phyloP scores from a whole-genome alignment of 2,113 vertebrate species.

The Symphodus melops region DNA sequence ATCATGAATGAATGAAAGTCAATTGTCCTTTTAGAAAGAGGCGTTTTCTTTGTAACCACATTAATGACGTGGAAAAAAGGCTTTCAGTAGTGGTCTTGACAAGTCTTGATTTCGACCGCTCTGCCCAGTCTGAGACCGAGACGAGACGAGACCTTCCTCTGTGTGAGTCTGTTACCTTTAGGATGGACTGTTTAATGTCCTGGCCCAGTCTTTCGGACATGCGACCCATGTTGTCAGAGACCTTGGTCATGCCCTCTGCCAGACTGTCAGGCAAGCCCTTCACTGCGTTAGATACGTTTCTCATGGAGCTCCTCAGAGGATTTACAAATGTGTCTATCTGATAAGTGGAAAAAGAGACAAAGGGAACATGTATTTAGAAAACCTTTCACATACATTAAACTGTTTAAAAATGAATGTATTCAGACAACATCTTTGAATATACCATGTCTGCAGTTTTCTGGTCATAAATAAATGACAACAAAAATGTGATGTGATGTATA shows the following conservation, averaged over 20 bases:
- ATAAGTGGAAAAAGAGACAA: neutral
- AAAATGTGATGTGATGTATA: neutral
- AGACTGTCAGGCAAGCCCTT: slow-evolving; percentile 97
- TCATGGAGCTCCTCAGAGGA: slow-evolving; percentile 97
- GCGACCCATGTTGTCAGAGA: slow-evolving; percentile 98
- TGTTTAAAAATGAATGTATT: no score
- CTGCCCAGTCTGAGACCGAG: no score
- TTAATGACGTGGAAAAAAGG: no score
- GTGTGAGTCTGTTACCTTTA: slow-evolving; percentile 86
- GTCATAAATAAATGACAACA: neutral
- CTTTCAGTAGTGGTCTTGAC: no score
- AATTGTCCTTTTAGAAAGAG: no score
- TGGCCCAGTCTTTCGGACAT: slow-evolving; percentile 97
- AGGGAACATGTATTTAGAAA: neutral
- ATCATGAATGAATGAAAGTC: no score
- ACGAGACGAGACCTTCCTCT: no score
- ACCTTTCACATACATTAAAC: neutral
- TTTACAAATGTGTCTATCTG: slow-evolving; percentile 99
- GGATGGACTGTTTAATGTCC: slow-evolving; percentile 97
- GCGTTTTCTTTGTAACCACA: no score
- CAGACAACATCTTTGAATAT: no score
- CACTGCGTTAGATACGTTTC: slow-evolving; percentile 97
- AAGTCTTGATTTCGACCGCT: no score
- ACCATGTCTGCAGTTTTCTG: neutral
- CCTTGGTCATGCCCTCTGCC: slow-evolving; percentile 98